Percentiles rank a stretch among this genome's conserved stretches.
These are phyloP conservation scores for Eupelmus urozonus DNA, from an alignment of 2,888 invertebrate species.

Conservation along the genomic window DNA sequence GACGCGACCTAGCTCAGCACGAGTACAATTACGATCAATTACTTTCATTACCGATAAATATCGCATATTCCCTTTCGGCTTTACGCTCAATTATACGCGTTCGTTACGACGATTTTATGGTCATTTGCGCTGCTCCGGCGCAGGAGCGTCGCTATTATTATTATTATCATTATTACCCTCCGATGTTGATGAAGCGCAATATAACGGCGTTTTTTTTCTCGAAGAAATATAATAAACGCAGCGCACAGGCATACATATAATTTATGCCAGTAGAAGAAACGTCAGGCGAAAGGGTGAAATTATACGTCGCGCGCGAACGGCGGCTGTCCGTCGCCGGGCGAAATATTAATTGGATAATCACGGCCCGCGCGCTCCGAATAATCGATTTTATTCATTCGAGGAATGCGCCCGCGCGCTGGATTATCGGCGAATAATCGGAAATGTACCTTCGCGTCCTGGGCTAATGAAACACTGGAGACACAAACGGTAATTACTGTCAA, in stretches of 20 bases:
- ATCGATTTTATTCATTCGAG: not conserved
- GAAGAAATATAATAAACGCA: not conserved
- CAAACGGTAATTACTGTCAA: too few species aligned
- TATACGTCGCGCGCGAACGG: not conserved
- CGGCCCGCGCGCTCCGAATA: not conserved
- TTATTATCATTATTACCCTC: slow-evolving; percentile 17
- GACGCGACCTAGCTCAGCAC: not conserved
- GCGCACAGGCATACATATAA: not conserved
- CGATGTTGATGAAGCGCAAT: not conserved
- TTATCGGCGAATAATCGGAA: too few species aligned
- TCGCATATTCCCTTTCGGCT: slow-evolving; percentile 15
- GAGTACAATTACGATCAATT: slow-evolving; percentile 47
- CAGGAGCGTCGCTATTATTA: slow-evolving; percentile 8
- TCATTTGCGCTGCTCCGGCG: slow-evolving; percentile 17
- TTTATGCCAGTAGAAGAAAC: slow-evolving; percentile 1
- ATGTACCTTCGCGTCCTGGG: not conserved
- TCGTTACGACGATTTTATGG: slow-evolving; percentile 42
- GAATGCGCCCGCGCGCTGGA: too few species aligned
- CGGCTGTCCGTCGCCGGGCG: not conserved
- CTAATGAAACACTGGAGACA: too few species aligned
- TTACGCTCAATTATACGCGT: slow-evolving; percentile 46
- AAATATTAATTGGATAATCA: slow-evolving; percentile 20
- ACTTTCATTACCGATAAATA: slow-evolving; percentile 45
- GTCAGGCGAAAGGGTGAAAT: not conserved
- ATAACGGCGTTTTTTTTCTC: slow-evolving; percentile 22